Base-by-base conservation (phyloP, 2,113 vertebrate species). In the Phalacrocorax brasilianus region DNA sequence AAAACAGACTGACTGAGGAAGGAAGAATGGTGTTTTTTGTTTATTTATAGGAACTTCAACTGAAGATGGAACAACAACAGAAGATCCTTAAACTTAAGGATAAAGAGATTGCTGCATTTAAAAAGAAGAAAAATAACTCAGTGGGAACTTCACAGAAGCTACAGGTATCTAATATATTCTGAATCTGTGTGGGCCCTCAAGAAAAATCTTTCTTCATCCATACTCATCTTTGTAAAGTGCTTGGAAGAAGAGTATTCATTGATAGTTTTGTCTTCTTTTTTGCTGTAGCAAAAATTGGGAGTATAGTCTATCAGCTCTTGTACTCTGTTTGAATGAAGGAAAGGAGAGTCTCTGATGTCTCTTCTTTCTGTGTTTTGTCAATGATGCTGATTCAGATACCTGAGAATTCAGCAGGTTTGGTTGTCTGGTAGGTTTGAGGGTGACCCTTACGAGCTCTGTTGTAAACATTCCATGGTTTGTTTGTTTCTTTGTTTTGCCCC, bases 41-140 rank as follows among this genome's bases (percentile, higher is more conserved):
- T 97, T 79, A 40, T 89, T 82, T 76, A 24, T 32, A 98, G 98
- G 98, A 98, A 73, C 97, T 98, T 56, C 97, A 98, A 28, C 62
- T 98, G 88, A 98, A 98, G 94, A 95, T 94, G 86, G 95, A 97
- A 33, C 91, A 98, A 73, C 97, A 97, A 63, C 94, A 95, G 86
- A 97, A 97, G 61, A 98, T 86, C 52, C 87, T 98, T 74, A 96
- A 95, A 96, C 76, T 96, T 53, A 98, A 98, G 88, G 94, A 97
- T 83, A 97, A 98, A 88, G 97, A 98, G 52, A 91, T 95, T 81
- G 95, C 96, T 89, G 89, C 85, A 23, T 95, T 98, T 94, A 98
- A 97, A 96, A 96, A 85, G 52, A 96, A 68, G 68, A 94, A 96
- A 85, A 91, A 84, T 23, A 71, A n/a, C 15, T 94, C 70, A 10